Base-by-base conservation (phyloP, 2,888 invertebrate species). In the Hydropsyche betteni region DNA sequence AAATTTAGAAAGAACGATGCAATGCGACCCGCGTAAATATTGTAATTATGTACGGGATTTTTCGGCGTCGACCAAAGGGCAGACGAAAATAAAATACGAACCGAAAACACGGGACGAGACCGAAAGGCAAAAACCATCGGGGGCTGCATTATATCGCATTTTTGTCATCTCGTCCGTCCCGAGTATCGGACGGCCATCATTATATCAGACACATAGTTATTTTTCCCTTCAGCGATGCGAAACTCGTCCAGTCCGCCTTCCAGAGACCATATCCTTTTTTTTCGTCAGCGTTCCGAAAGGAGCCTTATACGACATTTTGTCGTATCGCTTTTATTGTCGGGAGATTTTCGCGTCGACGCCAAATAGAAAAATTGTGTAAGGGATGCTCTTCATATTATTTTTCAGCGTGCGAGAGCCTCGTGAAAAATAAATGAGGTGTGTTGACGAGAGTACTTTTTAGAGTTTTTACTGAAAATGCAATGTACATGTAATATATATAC, bases 101-200 rank as follows among this genome's bases (percentile, higher is more conserved):
- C 5, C 53, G 53, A 53, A 53, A 24, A 24, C 24, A 24, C 24
- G 24, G 24, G 24, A 24, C 24, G 24, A 24, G 24, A 24, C 24
- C 24, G 24, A 24, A 24, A 44, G 44, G 4, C 14, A 34, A 69
- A 77, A 76, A 77, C 71, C 50, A 68, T 69, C 75, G 71, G 71
- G 14, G 6, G 33, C 71, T n/a, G 55, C 61, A 50, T 86, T 87
- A 87, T 86, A 87, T 87, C 86, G 87, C 88, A 87, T 87, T 87
- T 88, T 88, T 88, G 87, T 87, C 88, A 87, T 86, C 86, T 87
- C 86, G 86, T 58, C 86, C 84, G 86, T 85, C 84, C 64, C 64
- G n/a, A 16, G 14, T 55, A 64, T 83, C 83, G 84, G 85, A 84
- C 84, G 72, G 86, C 86, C 85, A 86, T 87, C 87, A 86, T 87